phyloP scores from a whole-genome alignment of 2,797 vertebrate species.

The Acropternis orthonyx region DNA sequence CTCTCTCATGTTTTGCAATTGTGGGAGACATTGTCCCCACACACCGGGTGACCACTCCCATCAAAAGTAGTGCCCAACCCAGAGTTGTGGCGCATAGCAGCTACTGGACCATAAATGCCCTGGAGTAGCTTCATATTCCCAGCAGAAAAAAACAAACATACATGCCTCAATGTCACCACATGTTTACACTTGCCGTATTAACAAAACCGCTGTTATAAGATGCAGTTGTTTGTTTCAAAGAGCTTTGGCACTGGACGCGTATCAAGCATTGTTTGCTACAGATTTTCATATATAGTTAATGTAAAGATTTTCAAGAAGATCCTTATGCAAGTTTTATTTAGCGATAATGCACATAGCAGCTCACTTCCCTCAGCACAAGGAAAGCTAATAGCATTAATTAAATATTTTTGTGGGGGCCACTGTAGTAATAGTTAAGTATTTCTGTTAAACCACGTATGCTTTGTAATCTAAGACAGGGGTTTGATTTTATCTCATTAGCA shows the following conservation, averaged over 20 bases:
- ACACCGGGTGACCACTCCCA: not conserved
- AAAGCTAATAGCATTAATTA: constrained; percentile 20
- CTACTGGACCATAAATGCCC: not conserved
- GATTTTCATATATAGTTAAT: constrained; percentile 31
- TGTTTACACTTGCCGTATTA: not conserved
- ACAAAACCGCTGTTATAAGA: not conserved
- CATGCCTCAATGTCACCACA: not conserved
- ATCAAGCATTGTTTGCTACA: not conserved
- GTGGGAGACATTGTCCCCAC: not conserved
- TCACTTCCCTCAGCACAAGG: not conserved
- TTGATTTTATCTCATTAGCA: not conserved
- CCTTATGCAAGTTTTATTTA: constrained; percentile 6
- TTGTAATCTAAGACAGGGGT: not conserved
- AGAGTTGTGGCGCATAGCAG: not conserved
- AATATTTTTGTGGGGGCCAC: not conserved
- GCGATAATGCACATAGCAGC: not conserved
- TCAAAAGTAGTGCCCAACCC: not conserved
- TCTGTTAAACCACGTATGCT: not conserved
- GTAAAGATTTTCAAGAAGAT: constrained; percentile 19
- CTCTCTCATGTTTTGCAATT: not conserved
- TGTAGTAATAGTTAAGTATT: constrained; percentile 1
- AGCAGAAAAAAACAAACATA: not conserved
- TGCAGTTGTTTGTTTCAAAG: not conserved
- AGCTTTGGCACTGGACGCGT: not conserved
- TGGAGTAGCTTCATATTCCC: rapidly evolving